Percentiles rank a stretch among this genome's conserved stretches.
These are phyloP conservation scores for Lethenteron camtschaticum DNA, from an alignment of 2,113 vertebrate genomes.

Conservation along the genomic window DNA sequence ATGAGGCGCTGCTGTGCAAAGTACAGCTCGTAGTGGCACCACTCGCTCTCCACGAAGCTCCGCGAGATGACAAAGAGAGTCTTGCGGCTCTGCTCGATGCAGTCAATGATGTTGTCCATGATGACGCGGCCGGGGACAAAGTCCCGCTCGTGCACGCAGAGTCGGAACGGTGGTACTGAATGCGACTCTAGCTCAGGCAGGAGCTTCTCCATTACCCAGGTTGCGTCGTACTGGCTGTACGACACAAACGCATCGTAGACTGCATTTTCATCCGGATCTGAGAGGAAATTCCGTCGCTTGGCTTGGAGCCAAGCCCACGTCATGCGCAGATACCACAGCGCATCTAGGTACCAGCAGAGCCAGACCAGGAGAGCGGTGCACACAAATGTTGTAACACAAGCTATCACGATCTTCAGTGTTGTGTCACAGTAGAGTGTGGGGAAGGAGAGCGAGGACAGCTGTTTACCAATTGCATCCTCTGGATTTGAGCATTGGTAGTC, in stretches of 20 bases:
- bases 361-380: slow-evolving; percentile 10
- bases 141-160: slow-evolving; percentile 56
- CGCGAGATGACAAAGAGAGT: slow-evolving; percentile 56
- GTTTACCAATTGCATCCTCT: slow-evolving; percentile 19
- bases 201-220: slow-evolving; percentile 42
- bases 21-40: slow-evolving; percentile 84
- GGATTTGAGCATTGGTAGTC: slow-evolving; percentile 49
- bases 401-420: slow-evolving; percentile 18
- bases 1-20: slow-evolving; percentile 50
- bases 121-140: slow-evolving; percentile 53
- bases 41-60: slow-evolving; percentile 67
- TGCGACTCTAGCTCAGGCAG: slow-evolving; percentile 42
- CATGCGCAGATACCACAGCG: slow-evolving; percentile 56
- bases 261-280: slow-evolving; percentile 16
- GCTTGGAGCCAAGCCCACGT: slow-evolving; percentile 47
- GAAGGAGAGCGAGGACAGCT: slow-evolving; percentile 16
- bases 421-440: slow-evolving; percentile 31
- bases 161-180: slow-evolving; percentile 15
- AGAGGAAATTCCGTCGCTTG: slow-evolving; percentile 23
- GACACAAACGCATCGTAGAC: slow-evolving; percentile 63
- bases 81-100: slow-evolving; percentile 53
- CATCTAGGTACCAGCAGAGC: slow-evolving; percentile 35
- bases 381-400: slow-evolving; percentile 23
- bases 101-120: slow-evolving; percentile 54
- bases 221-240: slow-evolving; percentile 41